Conservation (phyloP, 2,797 vertebrate species). For the Brotula barbata region DNA sequence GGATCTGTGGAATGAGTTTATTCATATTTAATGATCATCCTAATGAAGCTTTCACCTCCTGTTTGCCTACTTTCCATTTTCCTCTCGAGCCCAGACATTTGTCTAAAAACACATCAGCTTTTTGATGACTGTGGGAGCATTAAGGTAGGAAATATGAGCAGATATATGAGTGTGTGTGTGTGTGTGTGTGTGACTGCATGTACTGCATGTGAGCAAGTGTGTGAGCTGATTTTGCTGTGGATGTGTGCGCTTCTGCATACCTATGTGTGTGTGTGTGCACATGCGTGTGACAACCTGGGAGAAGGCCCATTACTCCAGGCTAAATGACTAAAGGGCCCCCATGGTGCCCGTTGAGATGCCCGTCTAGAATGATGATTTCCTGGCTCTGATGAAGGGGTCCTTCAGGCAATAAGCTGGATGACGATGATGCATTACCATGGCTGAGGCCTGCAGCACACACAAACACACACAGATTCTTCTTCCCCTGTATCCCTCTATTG, state of each 20-base stretch:
- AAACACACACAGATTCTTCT: slow-evolving; percentile 7
- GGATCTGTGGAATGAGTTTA: slow-evolving; percentile 59
- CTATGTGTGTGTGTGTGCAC: background rate
- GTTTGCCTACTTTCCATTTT: slow-evolving; percentile 39
- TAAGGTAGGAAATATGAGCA: slow-evolving; percentile 7
- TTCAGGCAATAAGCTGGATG: slow-evolving; percentile 41
- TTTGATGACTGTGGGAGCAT: background rate
- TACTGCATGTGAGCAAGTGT: background rate
- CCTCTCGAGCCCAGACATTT: slow-evolving; percentile 17
- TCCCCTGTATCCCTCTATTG: no score
- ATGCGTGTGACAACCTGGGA: slow-evolving; percentile 21
- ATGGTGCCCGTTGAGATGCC: slow-evolving; percentile 41
- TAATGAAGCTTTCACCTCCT: slow-evolving; percentile 55
- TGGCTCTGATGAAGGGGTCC: slow-evolving; percentile 49
- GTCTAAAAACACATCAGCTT: slow-evolving; percentile 3
- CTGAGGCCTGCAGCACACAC: background rate
- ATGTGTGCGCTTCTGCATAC: background rate
- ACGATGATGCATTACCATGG: slow-evolving; percentile 55
- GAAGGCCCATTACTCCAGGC: slow-evolving; percentile 44
- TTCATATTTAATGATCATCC: slow-evolving; percentile 59
- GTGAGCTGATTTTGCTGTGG: background rate
- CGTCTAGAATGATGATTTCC: slow-evolving; percentile 39
- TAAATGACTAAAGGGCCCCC: slow-evolving; percentile 50
- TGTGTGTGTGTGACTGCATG: background rate
- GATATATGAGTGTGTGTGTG: slow-evolving; percentile 1